These are phyloP conservation scores for Bhutanitis thaidina DNA, from an alignment of 2,888 invertebrate genomes.

Conservation along the genomic window DNA sequence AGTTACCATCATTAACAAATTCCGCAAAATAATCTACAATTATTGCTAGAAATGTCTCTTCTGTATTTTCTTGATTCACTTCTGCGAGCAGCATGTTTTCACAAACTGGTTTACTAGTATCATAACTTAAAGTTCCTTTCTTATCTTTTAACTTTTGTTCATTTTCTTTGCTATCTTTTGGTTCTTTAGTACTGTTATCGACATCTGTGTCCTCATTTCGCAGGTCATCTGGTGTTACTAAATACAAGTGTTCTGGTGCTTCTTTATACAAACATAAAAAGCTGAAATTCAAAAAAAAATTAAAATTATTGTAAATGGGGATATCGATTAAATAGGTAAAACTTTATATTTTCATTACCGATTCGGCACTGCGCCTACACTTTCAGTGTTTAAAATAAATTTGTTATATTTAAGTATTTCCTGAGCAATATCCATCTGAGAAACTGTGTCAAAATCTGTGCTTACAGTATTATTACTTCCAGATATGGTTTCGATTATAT, in stretches of 20 bases:
- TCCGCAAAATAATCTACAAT: slow-evolving; percentile 43
- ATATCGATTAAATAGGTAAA: too few relatives aligned
- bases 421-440: slow-evolving; percentile 31
- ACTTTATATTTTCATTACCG: slow-evolving; percentile 32
- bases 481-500: slow-evolving; percentile 31
- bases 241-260: slow-evolving; percentile 41
- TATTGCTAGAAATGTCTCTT: slow-evolving; percentile 21
- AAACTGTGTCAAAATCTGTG: slow-evolving; percentile 21
- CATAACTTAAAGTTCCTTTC: background rate
- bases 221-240: slow-evolving; percentile 49
- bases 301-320: too few relatives aligned
- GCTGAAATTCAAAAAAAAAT: slow-evolving; percentile 32
- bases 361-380: slow-evolving; percentile 31
- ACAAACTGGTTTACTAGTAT: background rate
- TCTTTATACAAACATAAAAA: slow-evolving; percentile 47
- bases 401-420: slow-evolving; percentile 38
- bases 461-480: slow-evolving; percentile 21
- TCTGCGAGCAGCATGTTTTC: slow-evolving; percentile 20
- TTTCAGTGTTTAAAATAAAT: slow-evolving; percentile 40
- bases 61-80: slow-evolving; percentile 20
- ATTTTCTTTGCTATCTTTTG: background rate
- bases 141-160: background rate
- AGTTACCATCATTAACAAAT: slow-evolving; percentile 31
- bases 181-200: background rate
- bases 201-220: slow-evolving; percentile 23